A percentile compares a stretch with the other conserved stretches of the same genome.
phyloP scores from a whole-genome alignment of 1,140 invertebrate species.

The Drosophila sturtevanti region DNA sequence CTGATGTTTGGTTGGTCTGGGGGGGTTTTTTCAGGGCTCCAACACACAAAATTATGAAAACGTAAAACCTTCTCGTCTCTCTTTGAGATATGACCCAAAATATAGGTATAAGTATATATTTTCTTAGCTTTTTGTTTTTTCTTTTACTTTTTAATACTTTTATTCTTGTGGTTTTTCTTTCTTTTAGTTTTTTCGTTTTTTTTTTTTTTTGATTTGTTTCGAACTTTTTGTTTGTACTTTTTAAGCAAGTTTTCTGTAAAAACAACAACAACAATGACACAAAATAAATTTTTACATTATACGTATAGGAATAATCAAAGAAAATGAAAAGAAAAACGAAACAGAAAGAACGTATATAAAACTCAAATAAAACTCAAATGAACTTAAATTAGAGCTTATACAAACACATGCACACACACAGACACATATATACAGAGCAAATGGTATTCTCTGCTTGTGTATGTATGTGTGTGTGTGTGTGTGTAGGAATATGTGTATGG shows the following conservation, averaged over 20 bases:
- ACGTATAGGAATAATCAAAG: slow-evolving; percentile 27
- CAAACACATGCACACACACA: slow-evolving; percentile 41
- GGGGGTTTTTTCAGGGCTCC: not conserved
- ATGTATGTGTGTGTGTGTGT: slow-evolving; percentile 23
- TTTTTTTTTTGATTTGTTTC: slow-evolving; percentile 46
- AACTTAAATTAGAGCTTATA: slow-evolving; percentile 51
- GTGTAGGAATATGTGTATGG: slow-evolving; percentile 20
- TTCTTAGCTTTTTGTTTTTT: slow-evolving; percentile 31
- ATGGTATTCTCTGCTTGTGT: slow-evolving; percentile 20
- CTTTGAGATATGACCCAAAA: slow-evolving; percentile 37
- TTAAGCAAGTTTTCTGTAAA: slow-evolving; percentile 81
- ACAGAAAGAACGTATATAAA: slow-evolving; percentile 43
- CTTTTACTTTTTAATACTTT: slow-evolving; percentile 29
- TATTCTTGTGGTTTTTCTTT: slow-evolving; percentile 14
- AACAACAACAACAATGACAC: slow-evolving; percentile 75
- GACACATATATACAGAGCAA: slow-evolving; percentile 16
- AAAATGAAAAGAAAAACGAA: slow-evolving; percentile 20
- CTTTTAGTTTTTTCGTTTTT: slow-evolving; percentile 35
- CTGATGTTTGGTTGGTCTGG: slow-evolving; percentile 45
- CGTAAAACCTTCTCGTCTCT: slow-evolving; percentile 16
- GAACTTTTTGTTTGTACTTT: slow-evolving; percentile 67
- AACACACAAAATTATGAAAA: slow-evolving; percentile 8
- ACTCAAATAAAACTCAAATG: slow-evolving; percentile 51
- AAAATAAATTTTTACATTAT: slow-evolving; percentile 67
- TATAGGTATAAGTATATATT: slow-evolving; percentile 25